Conservation (phyloP, 2,113 vertebrate genomes). For the Gymnobelideus leadbeateri region DNA sequence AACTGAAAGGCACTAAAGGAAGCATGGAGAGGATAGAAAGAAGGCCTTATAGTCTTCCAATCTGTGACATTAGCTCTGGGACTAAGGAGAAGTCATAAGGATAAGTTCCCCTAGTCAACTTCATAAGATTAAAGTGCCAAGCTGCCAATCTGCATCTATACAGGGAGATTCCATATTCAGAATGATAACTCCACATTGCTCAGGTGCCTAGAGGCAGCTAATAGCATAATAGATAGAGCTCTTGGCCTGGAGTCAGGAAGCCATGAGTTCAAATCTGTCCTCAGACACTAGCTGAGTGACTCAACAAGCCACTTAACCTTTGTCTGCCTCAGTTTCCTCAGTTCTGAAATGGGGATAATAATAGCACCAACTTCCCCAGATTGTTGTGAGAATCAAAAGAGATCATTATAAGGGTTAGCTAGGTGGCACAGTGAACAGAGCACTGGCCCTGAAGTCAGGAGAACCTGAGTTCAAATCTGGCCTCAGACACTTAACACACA, state of each 20-base stretch:
- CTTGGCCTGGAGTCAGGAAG: background rate
- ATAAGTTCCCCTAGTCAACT: background rate
- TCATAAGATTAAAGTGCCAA: background rate
- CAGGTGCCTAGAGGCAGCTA: background rate
- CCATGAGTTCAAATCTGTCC: background rate
- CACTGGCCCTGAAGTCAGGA: no score
- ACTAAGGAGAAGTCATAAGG: background rate
- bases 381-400: background rate
- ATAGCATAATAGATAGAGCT: background rate
- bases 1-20: background rate
- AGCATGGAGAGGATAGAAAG: background rate
- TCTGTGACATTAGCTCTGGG: background rate
- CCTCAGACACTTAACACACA: no score
- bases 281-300: background rate
- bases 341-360: background rate
- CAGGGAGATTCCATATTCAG: background rate
- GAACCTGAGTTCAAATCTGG: no score
- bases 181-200: background rate
- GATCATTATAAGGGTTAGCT: no score
- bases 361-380: background rate
- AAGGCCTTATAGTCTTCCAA: background rate
- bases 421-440: no score
- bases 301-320: background rate
- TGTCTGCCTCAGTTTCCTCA: background rate
- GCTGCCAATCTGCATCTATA: background rate